Evolutionary conservation across 2,113 vertebrate species (phyloP).

Genomic region (Sorex araneus): DNA sequence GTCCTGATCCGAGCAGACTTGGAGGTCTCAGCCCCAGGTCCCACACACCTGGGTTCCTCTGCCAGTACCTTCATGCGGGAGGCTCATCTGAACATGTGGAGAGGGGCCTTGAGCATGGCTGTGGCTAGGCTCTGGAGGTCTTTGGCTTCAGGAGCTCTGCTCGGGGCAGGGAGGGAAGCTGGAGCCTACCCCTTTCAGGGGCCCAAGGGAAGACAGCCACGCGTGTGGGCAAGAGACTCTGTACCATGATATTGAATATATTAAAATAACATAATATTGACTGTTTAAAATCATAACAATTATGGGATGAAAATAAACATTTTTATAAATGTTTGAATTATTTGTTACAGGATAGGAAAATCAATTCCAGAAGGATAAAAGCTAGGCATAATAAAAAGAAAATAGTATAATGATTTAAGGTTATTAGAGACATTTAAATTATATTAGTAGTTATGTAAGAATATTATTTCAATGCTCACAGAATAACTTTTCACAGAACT

Average conservation of each 20-base stretch:
- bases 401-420: slow-evolving; percentile 73
- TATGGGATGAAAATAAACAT: slow-evolving; percentile 11
- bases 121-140: too few species aligned
- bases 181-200: too few species aligned
- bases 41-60: too few species aligned
- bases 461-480: slow-evolving; percentile 84
- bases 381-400: slow-evolving; percentile 36
- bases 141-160: too few species aligned
- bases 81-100: too few species aligned
- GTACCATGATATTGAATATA: not conserved
- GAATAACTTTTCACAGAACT: slow-evolving; percentile 80
- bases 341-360: slow-evolving; percentile 50
- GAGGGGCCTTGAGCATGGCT: too few species aligned
- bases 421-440: slow-evolving; percentile 76
- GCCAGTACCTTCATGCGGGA: too few species aligned
- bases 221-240: too few species aligned
- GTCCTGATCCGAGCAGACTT: too few species aligned
- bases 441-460: slow-evolving; percentile 84
- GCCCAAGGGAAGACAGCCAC: too few species aligned
- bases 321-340: slow-evolving; percentile 38
- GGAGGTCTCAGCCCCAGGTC: too few species aligned
- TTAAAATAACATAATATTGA: slow-evolving; percentile 30
- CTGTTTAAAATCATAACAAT: slow-evolving; percentile 36
- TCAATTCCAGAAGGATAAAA: slow-evolving; percentile 55
- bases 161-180: too few species aligned